A percentile compares a stretch with the other conserved stretches of the same genome.
phyloP scores from a whole-genome alignment of 2,888 invertebrate genomes.

The Pogonocherus hispidulus region DNA sequence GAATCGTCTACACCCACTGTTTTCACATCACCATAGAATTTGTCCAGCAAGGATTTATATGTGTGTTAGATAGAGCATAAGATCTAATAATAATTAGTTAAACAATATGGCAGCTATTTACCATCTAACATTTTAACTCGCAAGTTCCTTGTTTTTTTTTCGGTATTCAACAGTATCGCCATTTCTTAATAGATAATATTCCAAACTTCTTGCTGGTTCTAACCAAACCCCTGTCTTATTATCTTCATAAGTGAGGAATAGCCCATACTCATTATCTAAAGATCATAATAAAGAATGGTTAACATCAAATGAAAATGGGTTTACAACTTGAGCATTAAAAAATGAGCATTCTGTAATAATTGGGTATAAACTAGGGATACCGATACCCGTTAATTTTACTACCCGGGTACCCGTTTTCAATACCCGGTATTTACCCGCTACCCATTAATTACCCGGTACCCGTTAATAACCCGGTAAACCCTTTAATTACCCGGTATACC shows the following conservation, averaged over 20 bases:
- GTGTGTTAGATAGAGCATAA: no score
- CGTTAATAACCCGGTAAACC: no score
- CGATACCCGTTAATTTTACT: no score
- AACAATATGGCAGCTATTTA: slow-evolving; percentile 45
- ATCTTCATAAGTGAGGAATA: slow-evolving; percentile 97
- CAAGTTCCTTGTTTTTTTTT: slow-evolving; percentile 91
- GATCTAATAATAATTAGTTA: slow-evolving; percentile 50
- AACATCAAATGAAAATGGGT: not conserved
- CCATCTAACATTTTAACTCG: slow-evolving; percentile 96
- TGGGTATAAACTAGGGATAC: no score
- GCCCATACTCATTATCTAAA: slow-evolving; percentile 94
- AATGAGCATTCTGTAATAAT: no score
- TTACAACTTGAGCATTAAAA: no score
- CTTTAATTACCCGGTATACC: no score
- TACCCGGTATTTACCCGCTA: no score
- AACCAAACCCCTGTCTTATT: slow-evolving; percentile 98
- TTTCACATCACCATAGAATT: slow-evolving; percentile 79
- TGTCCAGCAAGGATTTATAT: no score
- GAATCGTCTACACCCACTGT: slow-evolving; percentile 98
- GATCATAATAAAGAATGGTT: slow-evolving; percentile 34
- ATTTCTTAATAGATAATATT: slow-evolving; percentile 96
- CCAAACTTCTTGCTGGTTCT: slow-evolving; percentile 92
- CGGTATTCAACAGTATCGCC: slow-evolving; percentile 95
- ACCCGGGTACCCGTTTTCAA: no score
- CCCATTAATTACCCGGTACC: no score